A percentile compares a stretch with the other conserved stretches of the same genome.
These are phyloP conservation scores for Steatocranus sp. DNA, from an alignment of 2,797 vertebrate species.

Conservation along the genomic window DNA sequence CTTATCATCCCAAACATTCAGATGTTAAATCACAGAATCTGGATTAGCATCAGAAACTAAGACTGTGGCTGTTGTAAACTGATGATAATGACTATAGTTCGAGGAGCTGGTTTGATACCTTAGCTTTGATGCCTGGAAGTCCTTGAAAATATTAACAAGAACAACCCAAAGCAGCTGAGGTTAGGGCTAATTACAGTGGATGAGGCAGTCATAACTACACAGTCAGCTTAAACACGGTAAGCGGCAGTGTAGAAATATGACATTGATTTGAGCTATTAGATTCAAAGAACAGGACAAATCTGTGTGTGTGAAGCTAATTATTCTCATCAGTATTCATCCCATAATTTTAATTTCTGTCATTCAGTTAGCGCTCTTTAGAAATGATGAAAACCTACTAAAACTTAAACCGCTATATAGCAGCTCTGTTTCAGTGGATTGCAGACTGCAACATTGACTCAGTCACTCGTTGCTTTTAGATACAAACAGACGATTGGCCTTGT, in stretches of 20 bases:
- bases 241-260: not conserved
- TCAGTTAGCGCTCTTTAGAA: not conserved
- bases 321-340: not conserved
- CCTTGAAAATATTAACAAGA: not conserved
- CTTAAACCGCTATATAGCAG: not conserved
- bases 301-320: not conserved
- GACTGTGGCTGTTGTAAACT: conserved; percentile 18
- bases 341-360: not conserved
- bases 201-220: not conserved
- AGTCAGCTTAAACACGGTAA: not conserved
- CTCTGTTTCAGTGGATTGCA: not conserved
- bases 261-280: not conserved
- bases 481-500: not conserved
- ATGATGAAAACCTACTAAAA: not conserved
- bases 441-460: conserved; percentile 20
- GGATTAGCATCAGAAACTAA: conserved; percentile 64
- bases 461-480: not conserved
- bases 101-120: not conserved
- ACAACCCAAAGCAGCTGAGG: not conserved
- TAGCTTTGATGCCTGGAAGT: not conserved
- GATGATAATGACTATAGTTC: not conserved
- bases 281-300: not conserved
- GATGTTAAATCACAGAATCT: conserved; percentile 66
- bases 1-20: conserved; percentile 48
- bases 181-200: not conserved